Percentiles rank a stretch among this genome's conserved stretches.
Evolutionary conservation across 35 echinoderm and acorn worm genomes (phyloP).

Genomic region (Hemicentrotus pulcherrimus): DNA sequence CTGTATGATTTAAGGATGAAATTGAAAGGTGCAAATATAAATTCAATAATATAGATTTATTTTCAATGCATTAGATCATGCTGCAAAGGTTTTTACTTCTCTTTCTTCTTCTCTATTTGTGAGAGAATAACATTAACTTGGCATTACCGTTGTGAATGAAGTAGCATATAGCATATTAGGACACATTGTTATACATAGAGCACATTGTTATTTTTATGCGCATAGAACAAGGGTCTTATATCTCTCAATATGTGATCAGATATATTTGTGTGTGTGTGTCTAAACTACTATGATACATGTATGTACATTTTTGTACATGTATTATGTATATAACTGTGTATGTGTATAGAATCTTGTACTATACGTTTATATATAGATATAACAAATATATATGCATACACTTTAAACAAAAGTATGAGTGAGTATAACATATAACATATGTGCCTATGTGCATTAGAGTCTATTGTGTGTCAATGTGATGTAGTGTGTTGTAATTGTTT

Average conservation of each 20-base stretch:
- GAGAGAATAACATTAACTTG: not conserved
- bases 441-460: constrained; percentile 15
- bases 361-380: constrained; percentile 40
- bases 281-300: not conserved
- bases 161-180: not conserved
- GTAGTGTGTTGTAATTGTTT: not conserved
- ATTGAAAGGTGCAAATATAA: not conserved
- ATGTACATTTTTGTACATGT: constrained; percentile 40
- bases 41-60: not conserved
- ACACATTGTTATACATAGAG: not conserved
- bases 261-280: constrained; percentile 21
- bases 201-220: not conserved
- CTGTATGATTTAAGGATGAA: not conserved
- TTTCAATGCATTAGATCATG: not conserved
- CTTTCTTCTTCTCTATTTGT: not conserved
- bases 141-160: not conserved
- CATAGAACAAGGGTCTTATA: not conserved
- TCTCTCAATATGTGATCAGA: not conserved
- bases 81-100: not conserved
- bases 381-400: constrained; percentile 40
- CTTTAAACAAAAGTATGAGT: not conserved
- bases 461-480: not conserved
- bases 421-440: not conserved
- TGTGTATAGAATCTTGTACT: constrained; percentile 20
- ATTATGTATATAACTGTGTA: constrained; percentile 44